Conservation (phyloP, 1,140 invertebrate genomes). For the Gonioctena quinquepunctata region DNA sequence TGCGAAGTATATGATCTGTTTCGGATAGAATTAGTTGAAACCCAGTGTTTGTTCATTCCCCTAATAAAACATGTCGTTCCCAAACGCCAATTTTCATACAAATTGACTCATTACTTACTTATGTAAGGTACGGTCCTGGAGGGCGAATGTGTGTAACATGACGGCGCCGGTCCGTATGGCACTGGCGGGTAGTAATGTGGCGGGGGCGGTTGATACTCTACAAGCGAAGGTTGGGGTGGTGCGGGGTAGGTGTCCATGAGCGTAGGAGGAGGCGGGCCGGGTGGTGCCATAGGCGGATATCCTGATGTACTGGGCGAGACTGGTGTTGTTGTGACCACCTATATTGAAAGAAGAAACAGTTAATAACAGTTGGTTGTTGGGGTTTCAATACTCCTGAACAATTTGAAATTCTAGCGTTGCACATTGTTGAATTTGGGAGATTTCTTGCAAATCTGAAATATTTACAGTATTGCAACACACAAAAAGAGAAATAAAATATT, state of each 20-base stretch:
- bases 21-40: too few species aligned
- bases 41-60: too few species aligned
- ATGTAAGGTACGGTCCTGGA: slow-evolving; percentile 66
- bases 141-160: slow-evolving; percentile 72
- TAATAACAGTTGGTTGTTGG: too few species aligned
- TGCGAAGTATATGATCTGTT: too few species aligned
- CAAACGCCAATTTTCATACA: not conserved
- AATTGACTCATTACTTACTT: slow-evolving; percentile 57
- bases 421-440: too few species aligned
- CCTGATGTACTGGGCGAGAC: slow-evolving; percentile 49
- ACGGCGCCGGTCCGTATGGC: slow-evolving; percentile 64
- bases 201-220: slow-evolving; percentile 61
- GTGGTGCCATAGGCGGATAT: slow-evolving; percentile 36
- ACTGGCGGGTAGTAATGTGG: slow-evolving; percentile 70
- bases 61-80: too few species aligned
- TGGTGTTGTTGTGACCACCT: slow-evolving; percentile 50
- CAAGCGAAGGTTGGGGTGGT: slow-evolving; percentile 55
- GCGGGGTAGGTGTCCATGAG: slow-evolving; percentile 59
- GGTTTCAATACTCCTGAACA: too few species aligned
- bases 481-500: too few species aligned
- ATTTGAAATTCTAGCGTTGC: too few species aligned
- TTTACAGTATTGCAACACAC: too few species aligned
- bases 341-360: not conserved
- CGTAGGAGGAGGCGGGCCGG: slow-evolving; percentile 44
- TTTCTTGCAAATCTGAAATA: too few species aligned